A percentile compares a stretch with the other conserved stretches of the same genome.
phyloP scores from a whole-genome alignment of 2,797 vertebrate genomes.

The Enteromius thamalakanensis region DNA sequence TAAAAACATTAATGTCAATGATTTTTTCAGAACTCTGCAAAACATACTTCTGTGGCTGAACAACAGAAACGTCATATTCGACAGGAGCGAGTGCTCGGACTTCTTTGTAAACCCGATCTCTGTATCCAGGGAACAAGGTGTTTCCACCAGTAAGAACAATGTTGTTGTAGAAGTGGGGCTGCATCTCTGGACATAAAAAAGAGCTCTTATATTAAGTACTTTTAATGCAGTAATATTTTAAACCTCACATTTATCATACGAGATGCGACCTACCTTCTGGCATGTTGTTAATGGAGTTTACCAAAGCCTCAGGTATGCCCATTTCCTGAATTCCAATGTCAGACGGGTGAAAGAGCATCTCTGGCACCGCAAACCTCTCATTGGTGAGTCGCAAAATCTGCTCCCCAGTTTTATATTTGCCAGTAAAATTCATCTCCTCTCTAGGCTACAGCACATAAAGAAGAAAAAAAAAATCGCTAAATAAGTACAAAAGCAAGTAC shows the following conservation, averaged over 20 bases:
- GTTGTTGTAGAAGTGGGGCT: conserved; percentile 97
- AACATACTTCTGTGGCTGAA: conserved; percentile 89
- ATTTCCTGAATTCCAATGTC: conserved; percentile 98
- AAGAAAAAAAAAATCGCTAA: background rate
- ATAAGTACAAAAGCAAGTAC: background rate
- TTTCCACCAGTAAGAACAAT: conserved; percentile 95
- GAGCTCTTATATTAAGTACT: background rate
- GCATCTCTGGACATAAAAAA: conserved; percentile 86
- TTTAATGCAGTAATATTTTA: background rate
- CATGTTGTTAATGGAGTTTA: conserved; percentile 89
- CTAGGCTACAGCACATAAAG: conserved; percentile 76
- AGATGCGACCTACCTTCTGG: conserved; percentile 83
- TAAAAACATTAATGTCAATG: background rate
- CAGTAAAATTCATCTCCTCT: conserved; percentile 94
- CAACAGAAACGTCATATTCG: conserved; percentile 89
- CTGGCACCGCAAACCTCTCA: conserved; percentile 96
- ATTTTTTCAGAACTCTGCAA: background rate
- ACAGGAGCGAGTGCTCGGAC: conserved; percentile 91
- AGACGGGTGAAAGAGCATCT: conserved; percentile 95
- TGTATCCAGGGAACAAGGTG: conserved; percentile 89
- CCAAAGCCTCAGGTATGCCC: conserved; percentile 94
- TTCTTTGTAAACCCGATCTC: conserved; percentile 91
- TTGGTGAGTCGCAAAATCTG: conserved; percentile 93
- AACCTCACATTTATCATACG: background rate
- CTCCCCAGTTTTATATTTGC: conserved; percentile 96